A percentile compares a stretch with the other conserved stretches of the same genome.
Conservation (phyloP, 1,140 invertebrate genomes). For the Cydia fagiglandana region DNA sequence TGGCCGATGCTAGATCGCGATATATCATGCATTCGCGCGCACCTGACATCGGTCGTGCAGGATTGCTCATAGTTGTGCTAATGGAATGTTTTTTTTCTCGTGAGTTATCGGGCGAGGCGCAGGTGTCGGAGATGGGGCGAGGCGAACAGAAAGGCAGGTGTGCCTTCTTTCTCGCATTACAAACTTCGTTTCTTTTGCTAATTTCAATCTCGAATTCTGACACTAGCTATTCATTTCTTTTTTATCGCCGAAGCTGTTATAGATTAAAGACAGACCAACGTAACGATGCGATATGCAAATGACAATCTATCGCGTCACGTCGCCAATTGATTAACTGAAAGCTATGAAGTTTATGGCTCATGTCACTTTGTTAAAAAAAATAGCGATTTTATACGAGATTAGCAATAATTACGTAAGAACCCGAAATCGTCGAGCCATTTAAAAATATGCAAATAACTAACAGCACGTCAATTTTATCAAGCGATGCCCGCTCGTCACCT, state of each 20-base stretch:
- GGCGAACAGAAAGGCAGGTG: slow-evolving; percentile 45
- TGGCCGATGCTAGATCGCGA: slow-evolving; percentile 25
- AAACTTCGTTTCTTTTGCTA: slow-evolving; percentile 21
- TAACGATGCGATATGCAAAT: background rate
- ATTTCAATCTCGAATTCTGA: slow-evolving; percentile 6
- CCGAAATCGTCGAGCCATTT: background rate
- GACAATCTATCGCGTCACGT: background rate
- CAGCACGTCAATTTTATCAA: background rate
- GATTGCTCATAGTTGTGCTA: slow-evolving; percentile 22
- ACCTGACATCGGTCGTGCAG: slow-evolving; percentile 1
- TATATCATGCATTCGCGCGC: slow-evolving; percentile 16
- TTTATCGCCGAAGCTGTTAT: background rate
- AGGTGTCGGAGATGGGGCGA: slow-evolving; percentile 37
- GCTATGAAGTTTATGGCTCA: background rate
- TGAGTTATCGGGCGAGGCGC: slow-evolving; percentile 34
- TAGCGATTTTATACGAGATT: background rate
- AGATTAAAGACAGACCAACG: background rate
- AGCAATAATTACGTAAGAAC: background rate
- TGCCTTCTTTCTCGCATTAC: slow-evolving; percentile 1
- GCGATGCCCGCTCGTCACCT: slow-evolving; percentile 3
- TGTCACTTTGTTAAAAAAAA: background rate
- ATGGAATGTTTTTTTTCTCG: slow-evolving; percentile 16
- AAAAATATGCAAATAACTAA: slow-evolving; percentile 23
- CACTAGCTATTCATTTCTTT: background rate
- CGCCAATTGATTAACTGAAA: background rate